Evolutionary conservation across 2,888 invertebrate species (phyloP).

Genomic region (Bedellia somnulentella): DNA sequence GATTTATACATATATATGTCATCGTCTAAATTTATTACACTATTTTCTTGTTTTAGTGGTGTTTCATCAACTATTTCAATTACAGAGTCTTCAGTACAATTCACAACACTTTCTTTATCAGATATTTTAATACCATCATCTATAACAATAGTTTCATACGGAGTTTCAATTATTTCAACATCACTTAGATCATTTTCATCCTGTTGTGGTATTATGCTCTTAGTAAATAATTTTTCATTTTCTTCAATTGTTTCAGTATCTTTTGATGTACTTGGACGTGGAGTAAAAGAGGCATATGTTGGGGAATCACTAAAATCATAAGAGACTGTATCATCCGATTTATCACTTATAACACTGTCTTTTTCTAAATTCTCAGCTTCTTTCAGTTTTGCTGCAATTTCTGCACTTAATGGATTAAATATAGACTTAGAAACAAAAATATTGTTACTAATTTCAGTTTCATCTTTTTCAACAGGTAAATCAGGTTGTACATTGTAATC

Average conservation of each 20-base stretch:
- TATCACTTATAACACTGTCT: conserved; percentile 14
- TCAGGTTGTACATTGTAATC: conserved; percentile 3
- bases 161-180: conserved; percentile 14
- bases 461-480: conserved; percentile 9
- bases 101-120: conserved; percentile 15
- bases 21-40: conserved; percentile 8
- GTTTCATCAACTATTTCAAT: not conserved
- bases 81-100: conserved; percentile 7
- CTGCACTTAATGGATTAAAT: conserved; percentile 19
- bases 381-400: conserved; percentile 14
- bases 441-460: conserved; percentile 9
- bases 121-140: conserved; percentile 14
- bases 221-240: conserved; percentile 22
- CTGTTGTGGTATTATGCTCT: conserved; percentile 13
- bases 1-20: conserved; percentile 12
- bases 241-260: conserved; percentile 18
- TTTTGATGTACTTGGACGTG: conserved; percentile 27
- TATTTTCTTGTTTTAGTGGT: conserved; percentile 4
- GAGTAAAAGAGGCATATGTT: conserved; percentile 16
- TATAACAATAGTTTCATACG: conserved; percentile 16
- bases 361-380: conserved; percentile 7
- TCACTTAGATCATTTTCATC: conserved; percentile 10
- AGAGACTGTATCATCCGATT: conserved; percentile 17
- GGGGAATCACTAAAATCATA: conserved; percentile 9
- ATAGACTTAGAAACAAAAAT: conserved; percentile 17